These are phyloP conservation scores for Notoglanidium macrostoma DNA, from an alignment of 2,797 vertebrate genomes.

Conservation along the genomic window DNA sequence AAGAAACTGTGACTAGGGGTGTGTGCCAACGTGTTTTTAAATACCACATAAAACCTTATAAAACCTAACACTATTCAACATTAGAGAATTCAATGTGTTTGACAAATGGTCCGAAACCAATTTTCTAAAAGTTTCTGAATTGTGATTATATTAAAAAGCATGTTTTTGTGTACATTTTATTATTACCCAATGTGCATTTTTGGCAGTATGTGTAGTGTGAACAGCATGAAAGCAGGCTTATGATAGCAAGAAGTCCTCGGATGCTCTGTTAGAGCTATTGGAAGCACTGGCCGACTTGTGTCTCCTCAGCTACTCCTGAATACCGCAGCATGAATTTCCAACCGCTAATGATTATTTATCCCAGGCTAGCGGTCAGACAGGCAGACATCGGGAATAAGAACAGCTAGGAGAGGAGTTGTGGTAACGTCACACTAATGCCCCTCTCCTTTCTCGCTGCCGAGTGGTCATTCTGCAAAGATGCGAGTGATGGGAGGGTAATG, in stretches of 20 bases:
- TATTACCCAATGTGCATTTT: not conserved
- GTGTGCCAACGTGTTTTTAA: not conserved
- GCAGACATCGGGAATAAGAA: slow-evolving; percentile 71
- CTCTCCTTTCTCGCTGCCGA: slow-evolving; percentile 37
- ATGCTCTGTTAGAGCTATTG: slow-evolving; percentile 55
- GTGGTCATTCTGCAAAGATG: slow-evolving; percentile 52
- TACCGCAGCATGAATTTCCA: slow-evolving; percentile 74
- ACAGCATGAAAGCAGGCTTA: slow-evolving; percentile 8
- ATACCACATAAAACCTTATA: not conserved
- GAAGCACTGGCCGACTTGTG: slow-evolving; percentile 53
- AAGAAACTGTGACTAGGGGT: not conserved
- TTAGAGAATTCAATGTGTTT: not conserved
- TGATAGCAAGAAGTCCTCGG: slow-evolving; percentile 47
- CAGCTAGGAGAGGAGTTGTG: slow-evolving; percentile 62
- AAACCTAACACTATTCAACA: no score
- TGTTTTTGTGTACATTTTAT: not conserved
- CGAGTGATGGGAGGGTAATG: slow-evolving; percentile 44
- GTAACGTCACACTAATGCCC: slow-evolving; percentile 43
- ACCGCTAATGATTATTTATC: slow-evolving; percentile 73
- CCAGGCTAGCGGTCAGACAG: slow-evolving; percentile 72
- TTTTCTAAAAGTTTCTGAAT: no score
- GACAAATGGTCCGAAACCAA: not conserved
- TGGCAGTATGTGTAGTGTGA: not conserved
- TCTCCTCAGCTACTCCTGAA: slow-evolving; percentile 62
- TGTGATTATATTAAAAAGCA: not conserved